Evolutionary conservation across 2,113 vertebrate genomes (phyloP), one percentile per base, ranked within the genome.

Genomic region (Gasterosteus nipponicus): DNA sequence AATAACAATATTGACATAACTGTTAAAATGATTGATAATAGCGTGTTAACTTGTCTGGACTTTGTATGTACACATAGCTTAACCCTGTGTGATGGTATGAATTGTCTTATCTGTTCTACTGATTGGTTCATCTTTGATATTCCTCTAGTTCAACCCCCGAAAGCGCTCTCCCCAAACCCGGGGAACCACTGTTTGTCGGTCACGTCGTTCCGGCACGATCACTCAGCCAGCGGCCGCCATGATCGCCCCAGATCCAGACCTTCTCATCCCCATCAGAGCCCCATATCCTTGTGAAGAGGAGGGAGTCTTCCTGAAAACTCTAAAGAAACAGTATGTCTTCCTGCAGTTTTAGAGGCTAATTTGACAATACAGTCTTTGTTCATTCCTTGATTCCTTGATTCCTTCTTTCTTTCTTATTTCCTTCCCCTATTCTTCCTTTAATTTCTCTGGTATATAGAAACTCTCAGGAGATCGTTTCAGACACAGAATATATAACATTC

Each of bases 281-380:
- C 79, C 93, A 3, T 86, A 89, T 49, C 49, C 89, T 26, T 65
- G 84, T 57, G 92, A 93, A 0, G 89, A 93, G 26, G 91, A 85
- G 8, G 95, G 75, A 63, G 89, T 83, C 80, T 91, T 73, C 91
- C 92, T 82, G 69, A 94, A 91, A 94, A 91, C 57, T 82, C 92
- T 90, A 82, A 93, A 65, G 93, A 96, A 86, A 79, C 91, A 92
- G 93, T 94, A 92, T 1, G 92, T 93, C 16, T 76, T 3, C 7
- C 57, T 51, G 18, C 69, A n/a, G 15, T 33, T 81, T 73, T 60
- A 58, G 0, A 53, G 1, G 19, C 44, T 14, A 47, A 15, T 33
- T 60, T 42, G 46, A 22, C 2, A 53, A 46, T 31, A 38, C 11
- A 60, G 5, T 16, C 6, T 58, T 46, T 70, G 5, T 44, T 19